phyloP scores from a whole-genome alignment of 2,113 vertebrate genomes.

The Entomyzon cyanotis region DNA sequence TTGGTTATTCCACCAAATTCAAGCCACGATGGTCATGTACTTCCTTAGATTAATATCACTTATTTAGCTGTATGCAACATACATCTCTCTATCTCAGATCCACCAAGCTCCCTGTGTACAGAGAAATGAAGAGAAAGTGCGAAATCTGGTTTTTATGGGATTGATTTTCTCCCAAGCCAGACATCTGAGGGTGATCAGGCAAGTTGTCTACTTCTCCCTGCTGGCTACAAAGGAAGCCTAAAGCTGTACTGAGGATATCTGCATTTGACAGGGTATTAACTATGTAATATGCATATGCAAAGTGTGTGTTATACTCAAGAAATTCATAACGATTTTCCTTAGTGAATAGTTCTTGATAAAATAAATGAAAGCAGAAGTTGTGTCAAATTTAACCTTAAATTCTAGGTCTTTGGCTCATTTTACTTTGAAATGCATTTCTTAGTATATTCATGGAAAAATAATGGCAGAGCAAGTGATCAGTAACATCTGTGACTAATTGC shows the following conservation, averaged over 20 bases:
- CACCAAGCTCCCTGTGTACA: accelerated
- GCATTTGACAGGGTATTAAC: not conserved
- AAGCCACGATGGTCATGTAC: not conserved
- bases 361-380: not conserved
- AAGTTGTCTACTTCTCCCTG: not conserved
- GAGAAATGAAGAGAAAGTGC: not conserved
- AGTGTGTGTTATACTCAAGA: not conserved
- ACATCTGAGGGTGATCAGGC: not conserved
- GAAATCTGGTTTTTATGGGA: not conserved
- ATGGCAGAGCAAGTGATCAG: conserved; percentile 13
- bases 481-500: conserved; percentile 26
- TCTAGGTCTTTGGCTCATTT: not conserved
- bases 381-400: not conserved
- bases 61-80: not conserved
- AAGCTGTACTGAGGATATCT: not conserved
- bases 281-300: not conserved
- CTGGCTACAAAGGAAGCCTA: not conserved
- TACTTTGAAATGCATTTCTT: conserved; percentile 27
- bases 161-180: not conserved
- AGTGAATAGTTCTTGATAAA: not conserved
- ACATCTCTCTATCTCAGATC: not conserved
- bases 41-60: not conserved
- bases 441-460: conserved; percentile 16
- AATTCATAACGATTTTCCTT: not conserved
- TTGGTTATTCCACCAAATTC: not conserved